Base-by-base conservation (phyloP, 64 coral and sea anemone species). In the Montipora sp. region DNA sequence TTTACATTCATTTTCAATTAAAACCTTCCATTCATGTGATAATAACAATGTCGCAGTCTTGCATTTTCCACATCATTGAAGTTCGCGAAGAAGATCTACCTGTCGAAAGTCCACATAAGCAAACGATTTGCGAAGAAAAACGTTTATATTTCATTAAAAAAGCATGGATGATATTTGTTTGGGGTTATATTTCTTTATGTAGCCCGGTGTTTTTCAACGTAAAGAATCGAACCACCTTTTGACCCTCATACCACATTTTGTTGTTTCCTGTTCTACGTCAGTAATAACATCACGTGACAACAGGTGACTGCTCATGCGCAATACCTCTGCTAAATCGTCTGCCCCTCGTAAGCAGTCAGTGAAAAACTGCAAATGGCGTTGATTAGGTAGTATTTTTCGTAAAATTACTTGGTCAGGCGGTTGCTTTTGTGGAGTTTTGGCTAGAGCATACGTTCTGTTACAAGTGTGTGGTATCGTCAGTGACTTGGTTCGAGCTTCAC, bases 251-350 rank as follows among this genome's bases (percentile, higher is more conserved):
- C 80, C 90, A 92, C 90, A 80, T 51, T 77, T 44, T 75, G 80
- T 91, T 63, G 48, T 92, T 92, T 92, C 80, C 90, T 75, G 90
- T 83, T 80, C 84, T 80, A 92, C 90, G 90, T 92, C 73, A 92
- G 51, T 83, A 76, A 83, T 77, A 59, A 80, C 75, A 15, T 92
- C 90, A 92, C 90, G 90, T 92, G 90, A 92, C 60, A 27, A 75
- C 73, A 92, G 78, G 89, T 81, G 51, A 76, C 46, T 23, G 61
- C 72, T 80, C 90, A 92, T 92, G 90, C 90, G 90, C 71, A 77
- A 44, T 68, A 0, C 51, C 14, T 22, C 2, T 1, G 11, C 22
- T 57, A 85, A 63, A 13, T 85, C 44, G 61, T 85, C 63, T 85
- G 8, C 14, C 43, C 65, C 49, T 85, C 82, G 82, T 85, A 85